phyloP scores from a whole-genome alignment of 2,113 vertebrate species.

The Lucifuga dentata region DNA sequence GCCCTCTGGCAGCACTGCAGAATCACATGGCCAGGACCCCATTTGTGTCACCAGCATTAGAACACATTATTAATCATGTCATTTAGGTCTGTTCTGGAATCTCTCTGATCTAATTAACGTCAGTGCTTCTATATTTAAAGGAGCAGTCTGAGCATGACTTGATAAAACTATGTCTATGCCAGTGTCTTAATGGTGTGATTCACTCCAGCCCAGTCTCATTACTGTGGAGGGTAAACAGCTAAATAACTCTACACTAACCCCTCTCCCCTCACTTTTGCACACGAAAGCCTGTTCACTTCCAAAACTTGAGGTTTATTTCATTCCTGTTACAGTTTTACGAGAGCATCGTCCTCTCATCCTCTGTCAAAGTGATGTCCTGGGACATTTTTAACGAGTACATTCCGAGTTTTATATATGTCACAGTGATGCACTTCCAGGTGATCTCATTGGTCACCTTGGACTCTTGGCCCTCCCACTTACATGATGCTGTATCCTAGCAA shows the following conservation, averaged over 20 bases:
- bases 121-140: constrained; percentile 54
- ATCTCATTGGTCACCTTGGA: constrained; percentile 60
- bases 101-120: constrained; percentile 51
- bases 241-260: constrained; percentile 17
- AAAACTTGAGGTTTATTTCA: constrained; percentile 23
- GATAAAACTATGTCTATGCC: constrained; percentile 30
- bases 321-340: constrained; percentile 57
- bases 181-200: constrained; percentile 45
- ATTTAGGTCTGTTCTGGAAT: constrained; percentile 41
- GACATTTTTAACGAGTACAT: constrained; percentile 60
- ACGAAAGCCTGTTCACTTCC: constrained; percentile 23
- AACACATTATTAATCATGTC: constrained; percentile 57
- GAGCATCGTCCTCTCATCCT: constrained; percentile 39
- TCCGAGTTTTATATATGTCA: constrained; percentile 52
- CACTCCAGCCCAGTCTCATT: constrained; percentile 47
- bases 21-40: background rate
- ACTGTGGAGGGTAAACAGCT: constrained; percentile 39
- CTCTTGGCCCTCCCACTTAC: constrained; percentile 31
- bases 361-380: constrained; percentile 44
- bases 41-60: background rate
- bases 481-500: constrained; percentile 60
- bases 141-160: constrained; percentile 4
- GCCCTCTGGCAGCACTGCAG: background rate
- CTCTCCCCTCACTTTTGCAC: constrained; percentile 8
- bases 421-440: constrained; percentile 8